Percentiles rank a stretch among this genome's conserved stretches.
Conservation (phyloP, 1,140 invertebrate species). For the Lycorma delicatula region DNA sequence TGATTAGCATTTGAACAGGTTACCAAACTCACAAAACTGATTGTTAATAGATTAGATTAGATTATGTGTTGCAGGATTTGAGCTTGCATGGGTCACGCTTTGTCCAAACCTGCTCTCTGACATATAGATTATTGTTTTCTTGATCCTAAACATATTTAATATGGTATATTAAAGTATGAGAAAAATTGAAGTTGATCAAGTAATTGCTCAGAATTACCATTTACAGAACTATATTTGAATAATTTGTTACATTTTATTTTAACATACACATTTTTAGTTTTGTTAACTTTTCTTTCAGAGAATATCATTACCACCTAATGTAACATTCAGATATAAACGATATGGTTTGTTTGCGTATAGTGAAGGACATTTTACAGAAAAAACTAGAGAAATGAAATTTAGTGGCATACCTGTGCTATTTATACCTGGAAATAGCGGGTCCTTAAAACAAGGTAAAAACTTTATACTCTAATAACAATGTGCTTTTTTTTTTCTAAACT, state of each 20-base stretch:
- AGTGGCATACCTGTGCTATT: slow-evolving; percentile 84
- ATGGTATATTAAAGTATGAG: neutral
- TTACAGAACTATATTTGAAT: neutral
- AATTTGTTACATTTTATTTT: neutral
- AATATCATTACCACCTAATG: slow-evolving; percentile 49
- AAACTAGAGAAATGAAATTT: slow-evolving; percentile 61
- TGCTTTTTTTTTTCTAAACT: neutral
- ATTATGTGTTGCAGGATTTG: too few species aligned
- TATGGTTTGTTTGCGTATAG: slow-evolving; percentile 85
- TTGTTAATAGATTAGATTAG: too few species aligned
- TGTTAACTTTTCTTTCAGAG: slow-evolving; percentile 45
- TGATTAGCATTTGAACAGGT: too few species aligned
- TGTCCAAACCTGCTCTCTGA: too few species aligned
- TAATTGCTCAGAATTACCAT: neutral
- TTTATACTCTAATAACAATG: neutral
- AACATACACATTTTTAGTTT: slow-evolving; percentile 3
- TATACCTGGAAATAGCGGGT: slow-evolving; percentile 86
- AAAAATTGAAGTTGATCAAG: neutral
- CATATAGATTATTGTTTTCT: neutral
- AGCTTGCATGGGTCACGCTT: too few species aligned
- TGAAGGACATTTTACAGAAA: slow-evolving; percentile 66
- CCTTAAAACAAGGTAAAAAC: slow-evolving; percentile 69
- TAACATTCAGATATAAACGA: slow-evolving; percentile 52
- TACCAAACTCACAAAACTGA: too few species aligned
- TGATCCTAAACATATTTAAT: neutral